phyloP scores from a whole-genome alignment of 2,797 vertebrate species.

The Amphiprion clarkii region DNA sequence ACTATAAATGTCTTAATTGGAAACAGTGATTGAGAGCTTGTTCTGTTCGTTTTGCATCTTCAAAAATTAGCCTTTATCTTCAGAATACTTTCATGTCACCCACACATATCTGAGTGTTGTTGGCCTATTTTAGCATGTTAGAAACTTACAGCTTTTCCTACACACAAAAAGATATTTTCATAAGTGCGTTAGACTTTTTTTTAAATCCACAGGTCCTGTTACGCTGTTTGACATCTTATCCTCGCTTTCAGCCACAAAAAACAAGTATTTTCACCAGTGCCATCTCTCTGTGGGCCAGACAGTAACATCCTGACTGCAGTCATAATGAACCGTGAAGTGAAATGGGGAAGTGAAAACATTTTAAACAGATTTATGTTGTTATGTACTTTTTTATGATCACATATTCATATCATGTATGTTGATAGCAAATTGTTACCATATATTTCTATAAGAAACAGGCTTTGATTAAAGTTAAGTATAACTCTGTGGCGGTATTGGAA shows the following conservation, averaged over 20 bases:
- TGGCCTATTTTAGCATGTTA: too few relatives aligned
- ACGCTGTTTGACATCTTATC: slow-evolving; percentile 13
- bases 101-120: not conserved
- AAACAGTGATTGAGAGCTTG: slow-evolving; percentile 2
- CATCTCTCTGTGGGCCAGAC: slow-evolving; percentile 9
- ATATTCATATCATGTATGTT: not conserved
- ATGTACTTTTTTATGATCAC: not conserved
- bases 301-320: not conserved
- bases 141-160: not conserved
- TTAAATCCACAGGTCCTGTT: not conserved
- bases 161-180: not conserved
- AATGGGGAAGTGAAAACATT: slow-evolving; percentile 51
- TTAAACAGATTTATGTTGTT: not conserved
- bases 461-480: not conserved
- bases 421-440: not conserved
- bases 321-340: slow-evolving; percentile 24
- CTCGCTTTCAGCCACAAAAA: slow-evolving; percentile 27
- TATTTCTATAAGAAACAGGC: not conserved
- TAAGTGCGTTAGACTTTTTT: not conserved
- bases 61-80: not conserved
- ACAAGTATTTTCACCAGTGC: not conserved
- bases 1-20: not conserved
- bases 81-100: not conserved
- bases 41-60: not conserved
- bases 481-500: slow-evolving; percentile 1